Conservation (phyloP, 1,140 invertebrate genomes). For the Tribolium madens region DNA sequence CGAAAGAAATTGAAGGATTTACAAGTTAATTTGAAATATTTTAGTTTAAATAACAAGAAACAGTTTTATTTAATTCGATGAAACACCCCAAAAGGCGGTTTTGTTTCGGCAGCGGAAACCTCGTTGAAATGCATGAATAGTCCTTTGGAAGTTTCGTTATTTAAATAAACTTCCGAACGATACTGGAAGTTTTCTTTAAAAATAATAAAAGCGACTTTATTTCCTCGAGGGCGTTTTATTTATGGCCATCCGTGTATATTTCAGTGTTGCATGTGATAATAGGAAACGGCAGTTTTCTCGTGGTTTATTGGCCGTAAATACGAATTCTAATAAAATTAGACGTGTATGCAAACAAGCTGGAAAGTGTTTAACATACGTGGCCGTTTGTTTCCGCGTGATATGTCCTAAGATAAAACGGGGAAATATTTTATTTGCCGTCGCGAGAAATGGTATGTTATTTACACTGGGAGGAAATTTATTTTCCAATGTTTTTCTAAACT, state of each 20-base stretch:
- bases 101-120: neutral
- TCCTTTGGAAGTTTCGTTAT: slow-evolving; percentile 15
- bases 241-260: neutral
- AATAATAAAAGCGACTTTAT: slow-evolving; percentile 24
- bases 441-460: neutral
- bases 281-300: slow-evolving; percentile 8
- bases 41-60: neutral
- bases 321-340: slow-evolving; percentile 20
- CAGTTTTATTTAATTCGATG: neutral
- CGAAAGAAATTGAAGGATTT: too few species aligned
- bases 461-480: neutral
- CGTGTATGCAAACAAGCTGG: neutral
- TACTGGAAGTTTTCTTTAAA: slow-evolving; percentile 17
- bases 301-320: slow-evolving; percentile 18
- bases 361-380: neutral
- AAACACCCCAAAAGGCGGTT: neutral
- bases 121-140: slow-evolving; percentile 10
- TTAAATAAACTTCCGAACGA: neutral
- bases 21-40: neutral
- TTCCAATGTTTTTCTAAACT: neutral
- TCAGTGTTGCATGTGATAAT: slow-evolving; percentile 27
- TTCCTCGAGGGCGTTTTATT: slow-evolving; percentile 20
- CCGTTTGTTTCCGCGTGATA: neutral
- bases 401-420: neutral
- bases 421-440: neutral